Evolutionary conservation across 1,140 invertebrate genomes (phyloP).

Genomic region (Uloborus diversus): DNA sequence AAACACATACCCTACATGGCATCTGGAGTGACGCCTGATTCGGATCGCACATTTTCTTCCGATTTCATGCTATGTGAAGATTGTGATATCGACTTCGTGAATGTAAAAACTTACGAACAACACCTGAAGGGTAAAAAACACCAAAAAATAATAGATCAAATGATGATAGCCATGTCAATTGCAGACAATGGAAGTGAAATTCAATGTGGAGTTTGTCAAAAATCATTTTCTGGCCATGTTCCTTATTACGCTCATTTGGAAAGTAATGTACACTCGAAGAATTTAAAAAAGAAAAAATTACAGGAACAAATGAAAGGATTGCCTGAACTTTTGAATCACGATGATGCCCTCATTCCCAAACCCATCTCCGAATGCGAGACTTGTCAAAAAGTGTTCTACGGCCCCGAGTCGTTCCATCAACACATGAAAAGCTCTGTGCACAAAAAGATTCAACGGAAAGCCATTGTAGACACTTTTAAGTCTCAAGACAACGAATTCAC

Average conservation of each 20-base stretch:
- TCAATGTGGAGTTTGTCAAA: not conserved
- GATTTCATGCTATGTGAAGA: no score
- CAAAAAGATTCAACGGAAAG: not conserved
- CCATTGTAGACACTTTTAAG: not conserved
- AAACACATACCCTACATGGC: no score
- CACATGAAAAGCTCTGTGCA: not conserved
- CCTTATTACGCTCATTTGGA: not conserved
- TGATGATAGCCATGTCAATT: not conserved
- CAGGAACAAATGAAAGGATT: no score
- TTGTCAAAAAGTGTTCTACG: no score
- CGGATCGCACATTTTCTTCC: no score
- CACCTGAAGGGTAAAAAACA: slow-evolving; percentile 19
- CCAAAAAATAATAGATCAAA: not conserved
- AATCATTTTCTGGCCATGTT: no score
- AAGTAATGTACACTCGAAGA: not conserved
- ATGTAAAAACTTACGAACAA: no score
- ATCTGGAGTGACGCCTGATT: no score
- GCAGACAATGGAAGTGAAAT: not conserved
- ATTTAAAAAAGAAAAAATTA: not conserved
- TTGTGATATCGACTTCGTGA: no score
- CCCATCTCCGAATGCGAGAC: not conserved
- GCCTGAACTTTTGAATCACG: not conserved
- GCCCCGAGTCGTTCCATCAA: no score
- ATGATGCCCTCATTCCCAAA: not conserved
- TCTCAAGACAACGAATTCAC: not conserved